Evolutionary conservation across 2,113 vertebrate genomes (phyloP).

Genomic region (Chaetodon trifascialis): DNA sequence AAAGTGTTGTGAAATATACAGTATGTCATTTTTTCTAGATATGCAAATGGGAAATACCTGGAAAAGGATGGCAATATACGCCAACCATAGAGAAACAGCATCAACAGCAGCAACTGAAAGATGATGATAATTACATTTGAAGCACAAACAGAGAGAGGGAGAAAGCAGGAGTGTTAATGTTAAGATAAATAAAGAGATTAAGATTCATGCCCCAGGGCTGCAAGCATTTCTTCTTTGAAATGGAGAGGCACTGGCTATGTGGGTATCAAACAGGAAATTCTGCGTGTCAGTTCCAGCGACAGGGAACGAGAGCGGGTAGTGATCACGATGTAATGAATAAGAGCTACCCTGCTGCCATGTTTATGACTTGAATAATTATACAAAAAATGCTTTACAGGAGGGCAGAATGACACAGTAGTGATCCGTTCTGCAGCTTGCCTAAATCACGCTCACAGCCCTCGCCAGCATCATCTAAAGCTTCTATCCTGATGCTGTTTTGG

Average conservation of each 20-base stretch:
- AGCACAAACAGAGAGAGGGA: slow-evolving; percentile 20
- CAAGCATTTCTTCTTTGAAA: slow-evolving; percentile 60
- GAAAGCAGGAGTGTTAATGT: slow-evolving; percentile 24
- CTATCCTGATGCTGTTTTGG: slow-evolving; percentile 47
- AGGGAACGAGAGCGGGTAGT: slow-evolving; percentile 44
- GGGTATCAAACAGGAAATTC: slow-evolving; percentile 72
- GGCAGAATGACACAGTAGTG: slow-evolving; percentile 24
- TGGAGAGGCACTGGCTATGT: slow-evolving; percentile 35
- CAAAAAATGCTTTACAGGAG: slow-evolving; percentile 54
- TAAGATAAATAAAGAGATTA: slow-evolving; percentile 71
- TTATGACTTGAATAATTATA: slow-evolving; percentile 74
- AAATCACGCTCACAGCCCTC: slow-evolving; percentile 44
- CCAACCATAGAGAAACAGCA: slow-evolving; percentile 33
- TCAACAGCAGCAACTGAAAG: slow-evolving; percentile 29
- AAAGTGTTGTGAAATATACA: background rate
- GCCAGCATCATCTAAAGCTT: slow-evolving; percentile 51
- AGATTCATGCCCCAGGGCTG: slow-evolving; percentile 59
- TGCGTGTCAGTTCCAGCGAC: slow-evolving; percentile 56
- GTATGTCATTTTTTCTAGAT: background rate
- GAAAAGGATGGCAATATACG: slow-evolving; percentile 22
- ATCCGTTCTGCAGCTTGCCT: slow-evolving; percentile 50
- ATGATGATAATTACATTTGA: slow-evolving; percentile 56
- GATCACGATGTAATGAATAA: slow-evolving; percentile 54
- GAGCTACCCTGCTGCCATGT: slow-evolving; percentile 61
- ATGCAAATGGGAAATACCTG: background rate